Conservation (phyloP, 2,113 vertebrate genomes). For the Microcebus ravelobensis region DNA sequence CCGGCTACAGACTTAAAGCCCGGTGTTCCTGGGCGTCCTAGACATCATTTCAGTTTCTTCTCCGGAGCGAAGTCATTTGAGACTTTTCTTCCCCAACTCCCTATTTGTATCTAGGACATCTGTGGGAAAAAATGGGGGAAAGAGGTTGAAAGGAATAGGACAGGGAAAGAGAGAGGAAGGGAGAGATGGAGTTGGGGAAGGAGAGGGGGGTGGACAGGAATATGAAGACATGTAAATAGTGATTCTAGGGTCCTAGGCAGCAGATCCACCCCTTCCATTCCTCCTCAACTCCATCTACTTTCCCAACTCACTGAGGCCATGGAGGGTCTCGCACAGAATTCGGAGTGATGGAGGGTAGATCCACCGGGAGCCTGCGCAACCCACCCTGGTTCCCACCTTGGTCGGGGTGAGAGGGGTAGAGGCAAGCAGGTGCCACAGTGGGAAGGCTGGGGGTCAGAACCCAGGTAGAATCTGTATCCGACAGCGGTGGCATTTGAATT, state of each 20-base stretch:
- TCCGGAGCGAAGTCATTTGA: not conserved
- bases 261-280: not conserved
- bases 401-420: not conserved
- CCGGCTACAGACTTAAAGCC: not conserved
- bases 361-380: not conserved
- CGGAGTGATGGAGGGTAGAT: not conserved
- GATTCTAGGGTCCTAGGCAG: not conserved
- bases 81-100: too few relatives aligned
- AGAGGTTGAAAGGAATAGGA: not conserved
- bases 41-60: not conserved
- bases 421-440: too few relatives aligned
- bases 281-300: not conserved
- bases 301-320: not conserved
- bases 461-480: not conserved
- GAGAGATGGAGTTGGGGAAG: not conserved
- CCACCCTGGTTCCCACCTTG: not conserved
- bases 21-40: not conserved
- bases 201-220: not conserved
- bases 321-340: not conserved
- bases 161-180: not conserved
- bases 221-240: not conserved
- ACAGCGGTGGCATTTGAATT: not conserved
- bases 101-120: not conserved
- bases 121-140: not conserved
- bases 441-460: not conserved